Evolutionary conservation across 2,797 vertebrate genomes (phyloP), one percentile per base, ranked within the genome.

Genomic region (Etheostoma perlongum): DNA sequence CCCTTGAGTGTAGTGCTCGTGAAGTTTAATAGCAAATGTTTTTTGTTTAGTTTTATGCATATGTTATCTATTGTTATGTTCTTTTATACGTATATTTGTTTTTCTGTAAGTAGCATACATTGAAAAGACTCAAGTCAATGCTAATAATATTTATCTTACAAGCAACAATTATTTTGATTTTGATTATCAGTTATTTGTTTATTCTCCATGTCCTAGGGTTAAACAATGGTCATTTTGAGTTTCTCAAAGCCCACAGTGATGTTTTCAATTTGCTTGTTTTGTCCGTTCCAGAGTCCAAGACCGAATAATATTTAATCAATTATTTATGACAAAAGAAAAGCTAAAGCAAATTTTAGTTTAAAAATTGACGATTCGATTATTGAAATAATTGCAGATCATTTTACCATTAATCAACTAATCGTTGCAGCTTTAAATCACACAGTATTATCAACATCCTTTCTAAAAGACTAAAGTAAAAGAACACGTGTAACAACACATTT

Each of bases 91-190:
- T 36, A 9, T 40, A 9, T 53, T 47, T 72, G 60, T 46, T 13
- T 46, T 18, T 54, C 5, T 61, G 10, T 27, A 27, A 10, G 57
- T 27, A 16, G 46, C 2, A 63, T 46, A 14, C 36, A 36, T 27
- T 18, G 16, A 48, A 48, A 19, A 58, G 36, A 40, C 15, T 0
- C 10, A 44, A 25, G 5, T 27, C 6, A 49, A 0, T 36, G 21
- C 8, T 55, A 11, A 61, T 55, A 13, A 44, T 16, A 25, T 49
- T 44, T 3, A 62, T 70, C 19, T 64, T 33, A 47, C 3, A 19
- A 64, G 40, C 3, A 47, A 7, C 18, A 1, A 61, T 47, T 54
- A 74, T 59, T 62, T 61, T 11, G 18, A 49, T 65, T 73, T 55
- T 65, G 14, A 48, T 25, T 42, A 7, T 21, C 5, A 0, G 4